These are phyloP conservation scores for Danionella dracula DNA, from an alignment of 2,797 vertebrate genomes.

Conservation along the genomic window DNA sequence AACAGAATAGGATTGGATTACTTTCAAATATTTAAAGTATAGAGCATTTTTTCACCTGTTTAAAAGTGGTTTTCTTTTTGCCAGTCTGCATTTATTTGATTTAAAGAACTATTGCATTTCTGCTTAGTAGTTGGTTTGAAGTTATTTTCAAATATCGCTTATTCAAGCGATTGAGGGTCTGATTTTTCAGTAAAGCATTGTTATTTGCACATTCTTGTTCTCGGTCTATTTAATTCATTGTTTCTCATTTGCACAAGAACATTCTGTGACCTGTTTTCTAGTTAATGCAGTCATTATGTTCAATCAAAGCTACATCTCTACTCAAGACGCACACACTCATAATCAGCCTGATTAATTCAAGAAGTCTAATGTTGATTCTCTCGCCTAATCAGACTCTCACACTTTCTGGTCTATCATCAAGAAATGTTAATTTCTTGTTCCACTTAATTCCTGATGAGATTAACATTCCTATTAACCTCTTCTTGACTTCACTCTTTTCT, in stretches of 20 bases:
- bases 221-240: too few species aligned
- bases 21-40: not conserved
- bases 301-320: not conserved
- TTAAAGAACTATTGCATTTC: too few species aligned
- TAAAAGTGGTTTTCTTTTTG: too few species aligned
- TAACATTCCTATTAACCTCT: not conserved
- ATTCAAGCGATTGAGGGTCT: too few species aligned
- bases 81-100: too few species aligned
- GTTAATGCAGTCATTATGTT: not conserved
- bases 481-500: too few species aligned
- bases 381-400: not conserved
- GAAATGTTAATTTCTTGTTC: not conserved
- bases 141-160: too few species aligned
- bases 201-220: too few species aligned
- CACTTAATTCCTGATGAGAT: not conserved
- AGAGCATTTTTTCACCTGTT: not conserved
- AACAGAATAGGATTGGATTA: too few species aligned
- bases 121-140: too few species aligned
- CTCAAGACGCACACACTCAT: not conserved
- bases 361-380: not conserved
- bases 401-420: not conserved
- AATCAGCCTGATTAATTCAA: slow-evolving; percentile 1
- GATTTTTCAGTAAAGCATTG: too few species aligned
- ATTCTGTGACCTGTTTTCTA: not conserved
- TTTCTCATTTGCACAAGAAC: not conserved